Evolutionary conservation across 2,888 invertebrate genomes (phyloP).

Genomic region (Polymixis lichenea): DNA sequence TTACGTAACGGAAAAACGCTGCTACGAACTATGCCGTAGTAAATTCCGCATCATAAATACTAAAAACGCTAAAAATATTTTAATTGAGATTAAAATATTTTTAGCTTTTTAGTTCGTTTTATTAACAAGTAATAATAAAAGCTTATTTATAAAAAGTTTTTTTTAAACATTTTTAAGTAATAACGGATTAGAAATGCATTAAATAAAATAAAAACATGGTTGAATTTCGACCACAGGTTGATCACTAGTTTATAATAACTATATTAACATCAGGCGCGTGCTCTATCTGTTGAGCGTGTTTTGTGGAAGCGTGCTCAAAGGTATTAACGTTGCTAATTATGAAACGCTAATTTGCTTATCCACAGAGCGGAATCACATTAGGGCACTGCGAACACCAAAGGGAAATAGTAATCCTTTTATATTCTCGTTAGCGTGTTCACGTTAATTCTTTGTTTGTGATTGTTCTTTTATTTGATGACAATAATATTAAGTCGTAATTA

Average conservation of each 20-base stretch:
- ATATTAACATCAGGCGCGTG: constrained; percentile 31
- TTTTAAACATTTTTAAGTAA: no score
- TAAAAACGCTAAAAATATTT: no score
- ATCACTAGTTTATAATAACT: neutral
- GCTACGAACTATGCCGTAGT: no score
- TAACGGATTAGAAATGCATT: no score
- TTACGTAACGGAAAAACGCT: no score
- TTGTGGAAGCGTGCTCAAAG: constrained; percentile 58
- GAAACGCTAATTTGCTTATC: constrained; percentile 71
- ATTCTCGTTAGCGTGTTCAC: constrained; percentile 35
- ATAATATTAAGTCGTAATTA: constrained; percentile 13
- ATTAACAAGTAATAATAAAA: no score
- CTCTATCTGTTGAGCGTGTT: constrained; percentile 39
- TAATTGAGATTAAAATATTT: no score
- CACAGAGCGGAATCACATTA: constrained; percentile 64
- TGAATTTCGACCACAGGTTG: no score
- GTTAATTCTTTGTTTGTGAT: constrained; percentile 39
- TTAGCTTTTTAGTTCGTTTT: no score
- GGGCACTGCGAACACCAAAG: constrained; percentile 58
- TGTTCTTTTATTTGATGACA: constrained; percentile 26
- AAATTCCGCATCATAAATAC: no score
- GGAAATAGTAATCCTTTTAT: constrained; percentile 64
- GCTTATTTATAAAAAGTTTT: no score
- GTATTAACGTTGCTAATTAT: constrained; percentile 70
- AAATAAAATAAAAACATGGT: no score